Evolutionary conservation across 2,888 invertebrate genomes (phyloP).

Genomic region (Osmoderma eremita): DNA sequence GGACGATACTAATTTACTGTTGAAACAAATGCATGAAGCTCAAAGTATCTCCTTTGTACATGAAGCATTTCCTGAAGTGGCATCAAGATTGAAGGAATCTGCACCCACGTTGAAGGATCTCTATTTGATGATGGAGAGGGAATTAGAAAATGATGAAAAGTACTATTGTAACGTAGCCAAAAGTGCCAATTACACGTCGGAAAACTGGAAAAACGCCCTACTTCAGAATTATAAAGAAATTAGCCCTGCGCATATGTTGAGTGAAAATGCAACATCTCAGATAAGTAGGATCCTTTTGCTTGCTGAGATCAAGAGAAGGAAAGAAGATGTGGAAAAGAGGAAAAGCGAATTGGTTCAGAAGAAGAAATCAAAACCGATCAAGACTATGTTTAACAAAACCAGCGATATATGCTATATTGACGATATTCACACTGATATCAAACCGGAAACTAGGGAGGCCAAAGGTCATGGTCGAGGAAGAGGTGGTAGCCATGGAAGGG

Average conservation of each 20-base stretch:
- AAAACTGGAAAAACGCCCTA: background rate
- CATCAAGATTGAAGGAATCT: slow-evolving; percentile 26
- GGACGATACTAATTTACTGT: slow-evolving; percentile 53
- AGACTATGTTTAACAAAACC: background rate
- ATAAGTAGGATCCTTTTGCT: background rate
- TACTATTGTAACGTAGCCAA: slow-evolving; percentile 50
- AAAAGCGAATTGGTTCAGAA: slow-evolving; percentile 55
- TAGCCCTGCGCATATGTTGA: background rate
- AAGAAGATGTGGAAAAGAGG: slow-evolving; percentile 49
- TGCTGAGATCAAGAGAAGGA: slow-evolving; percentile 8
- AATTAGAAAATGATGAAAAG: slow-evolving; percentile 55
- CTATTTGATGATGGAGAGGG: slow-evolving; percentile 52
- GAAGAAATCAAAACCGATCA: slow-evolving; percentile 45
- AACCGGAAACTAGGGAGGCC: slow-evolving; percentile 13
- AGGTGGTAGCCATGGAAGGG: slow-evolving; percentile 5
- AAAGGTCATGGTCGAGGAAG: slow-evolving; percentile 7
- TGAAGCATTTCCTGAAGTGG: slow-evolving; percentile 18
- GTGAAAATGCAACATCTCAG: background rate
- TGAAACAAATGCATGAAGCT: slow-evolving; percentile 53
- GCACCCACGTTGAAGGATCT: slow-evolving; percentile 57
- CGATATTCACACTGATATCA: background rate
- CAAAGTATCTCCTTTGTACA: slow-evolving; percentile 43
- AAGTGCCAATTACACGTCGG: background rate
- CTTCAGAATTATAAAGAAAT: slow-evolving; percentile 6
- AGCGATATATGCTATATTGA: background rate